Evolutionary conservation across 2,888 invertebrate genomes (phyloP).

Genomic region (Microdon myrmicae): DNA sequence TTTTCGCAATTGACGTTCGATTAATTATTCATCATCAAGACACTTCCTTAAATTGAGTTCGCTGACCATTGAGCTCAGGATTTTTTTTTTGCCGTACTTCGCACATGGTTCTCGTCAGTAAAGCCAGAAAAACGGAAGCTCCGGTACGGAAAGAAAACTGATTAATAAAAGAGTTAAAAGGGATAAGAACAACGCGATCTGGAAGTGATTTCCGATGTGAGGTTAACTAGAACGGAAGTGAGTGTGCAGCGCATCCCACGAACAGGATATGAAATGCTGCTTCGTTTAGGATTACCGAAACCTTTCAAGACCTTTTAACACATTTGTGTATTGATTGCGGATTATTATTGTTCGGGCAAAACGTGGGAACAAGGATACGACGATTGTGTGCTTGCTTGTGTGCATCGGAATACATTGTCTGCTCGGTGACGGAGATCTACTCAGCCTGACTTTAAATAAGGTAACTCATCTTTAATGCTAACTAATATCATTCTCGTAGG

Average conservation of each 20-base stretch:
- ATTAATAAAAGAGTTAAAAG: slow-evolving; percentile 35
- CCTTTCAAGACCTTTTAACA: slow-evolving; percentile 14
- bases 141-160: slow-evolving; percentile 27
- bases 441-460: too few relatives aligned
- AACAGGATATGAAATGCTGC: slow-evolving; percentile 38
- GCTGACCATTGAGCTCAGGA: too few relatives aligned
- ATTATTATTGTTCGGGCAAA: slow-evolving; percentile 20
- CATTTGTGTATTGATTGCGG: slow-evolving; percentile 31
- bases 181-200: not conserved
- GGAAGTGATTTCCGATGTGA: slow-evolving; percentile 20
- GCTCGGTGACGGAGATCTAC: too few relatives aligned
- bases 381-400: slow-evolving; percentile 1
- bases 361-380: slow-evolving; percentile 27
- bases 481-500: too few relatives aligned
- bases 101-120: too few relatives aligned
- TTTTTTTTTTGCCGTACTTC: too few relatives aligned
- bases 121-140: slow-evolving; percentile 16
- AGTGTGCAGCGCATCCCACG: slow-evolving; percentile 17
- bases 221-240: slow-evolving; percentile 40
- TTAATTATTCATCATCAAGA: too few relatives aligned
- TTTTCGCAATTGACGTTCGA: too few relatives aligned
- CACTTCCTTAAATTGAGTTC: too few relatives aligned
- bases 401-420: too few relatives aligned
- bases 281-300: slow-evolving; percentile 29
- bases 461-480: too few relatives aligned